Evolutionary conservation across 1,140 invertebrate species (phyloP), one percentile per base, ranked within the genome.

Genomic region (Adelges cooleyi): DNA sequence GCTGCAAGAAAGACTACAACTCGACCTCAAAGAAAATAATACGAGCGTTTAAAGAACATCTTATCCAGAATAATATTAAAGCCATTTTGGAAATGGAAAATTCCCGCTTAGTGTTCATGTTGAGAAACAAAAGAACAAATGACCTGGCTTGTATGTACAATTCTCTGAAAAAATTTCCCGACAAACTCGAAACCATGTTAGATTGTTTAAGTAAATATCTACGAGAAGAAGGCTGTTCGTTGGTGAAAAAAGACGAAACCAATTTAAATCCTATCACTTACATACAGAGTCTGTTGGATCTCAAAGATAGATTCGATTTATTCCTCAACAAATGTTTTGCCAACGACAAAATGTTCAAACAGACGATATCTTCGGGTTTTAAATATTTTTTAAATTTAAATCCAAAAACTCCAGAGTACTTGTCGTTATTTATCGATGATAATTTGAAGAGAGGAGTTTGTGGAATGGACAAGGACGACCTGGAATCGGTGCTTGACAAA

Each of bases 1-100:
- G n/a, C n/a, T n/a, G n/a, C n/a, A n/a, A n/a, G n/a, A n/a, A n/a
- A n/a, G n/a, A n/a, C n/a, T n/a, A n/a, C n/a, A n/a, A n/a, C n/a
- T 89, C 87, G 40, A 99, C 96, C 3, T 95, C 99, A 77, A 83
- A 86, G 44, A 82, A 89, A 65, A 95, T 99, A 71, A 93, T 99
- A 11, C 85, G 91, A 77, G 95, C 99, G 51, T 87, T 99, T 22
- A 95, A 99, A 78, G 89, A 96, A 74, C 95, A 98, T 76, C 80
- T 99, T 53, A 99, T 99, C 71, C 93, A 93, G 73, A 90, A 93
- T 73, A 95, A 99, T 77, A 98, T 99, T 94, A 93, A 95, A 74
- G 97, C 95, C n/a, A 96, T 99, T 72, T 92, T 98, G n/a, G 92
- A 97, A 78, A 99, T 99, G 95, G 95, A 98, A 78, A 98, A 99